Base-by-base conservation (phyloP, 2,113 vertebrate genomes). In the Sorex fumeus region DNA sequence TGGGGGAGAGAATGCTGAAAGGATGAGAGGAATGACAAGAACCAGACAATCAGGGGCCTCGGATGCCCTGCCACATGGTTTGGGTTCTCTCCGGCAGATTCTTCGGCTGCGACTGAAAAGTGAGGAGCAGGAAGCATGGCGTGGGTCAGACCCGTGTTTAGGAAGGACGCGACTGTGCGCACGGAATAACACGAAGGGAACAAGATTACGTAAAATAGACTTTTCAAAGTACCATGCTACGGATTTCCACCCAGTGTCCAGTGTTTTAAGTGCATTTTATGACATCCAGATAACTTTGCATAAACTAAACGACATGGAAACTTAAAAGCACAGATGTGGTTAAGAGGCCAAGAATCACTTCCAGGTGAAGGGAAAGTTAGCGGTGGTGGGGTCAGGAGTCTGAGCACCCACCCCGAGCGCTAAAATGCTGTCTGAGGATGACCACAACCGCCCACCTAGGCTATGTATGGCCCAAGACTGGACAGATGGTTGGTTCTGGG, bases 171-270 rank as follows among this genome's bases (percentile, higher is more conserved):
- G 81, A 18, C 40, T 32, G 2, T 45, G 32, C 76, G 1, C 8
- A 66, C 13, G 27, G 67, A 64, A 94, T 81, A 78, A 80, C 62
- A 88, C 84, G 27, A 83, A 88, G 45, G 47, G 28, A 79, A 76
- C 10, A 80, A 45, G 32, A 88, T 4, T 13, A 71, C 25, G 45
- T 45, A 62, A 88, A 79, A 50, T 3, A 60, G 16, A 7, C 18
- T 60, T 60, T 57, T 60, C 5, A 60, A 60, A 60, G 23, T 60
- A 23, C 57, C 57, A 60, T 19, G 6, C 18, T 60, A 21, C 23
- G 53, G 57, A 60, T 16, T 60, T 60, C 57, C 19, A 60, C 30
- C 11, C 62, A 74, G 72, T 16, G 81, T 16, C 64, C 36, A 77
- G 36, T 32, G 40, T 27, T 45, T 91, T n/a, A 91, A 28, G 40